Evolutionary conservation across 2,113 vertebrate genomes (phyloP).

Genomic region (Campylomormyrus tamandua): DNA sequence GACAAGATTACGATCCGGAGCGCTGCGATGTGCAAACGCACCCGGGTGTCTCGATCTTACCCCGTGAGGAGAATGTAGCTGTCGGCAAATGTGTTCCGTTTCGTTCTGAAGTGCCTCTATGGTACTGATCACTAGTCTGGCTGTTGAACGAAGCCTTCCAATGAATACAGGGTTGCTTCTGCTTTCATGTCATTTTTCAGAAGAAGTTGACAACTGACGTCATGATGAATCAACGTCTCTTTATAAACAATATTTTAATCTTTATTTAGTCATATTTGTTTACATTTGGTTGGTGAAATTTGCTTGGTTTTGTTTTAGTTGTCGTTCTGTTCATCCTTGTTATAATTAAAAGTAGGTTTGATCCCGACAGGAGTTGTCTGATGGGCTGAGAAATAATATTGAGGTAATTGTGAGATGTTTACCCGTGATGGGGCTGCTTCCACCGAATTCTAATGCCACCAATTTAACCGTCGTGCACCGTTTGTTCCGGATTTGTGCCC

Average conservation of each 20-base stretch:
- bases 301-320: background rate
- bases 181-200: background rate
- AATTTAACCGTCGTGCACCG: background rate
- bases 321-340: background rate
- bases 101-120: background rate
- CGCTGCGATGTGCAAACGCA: background rate
- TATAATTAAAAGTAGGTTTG: background rate
- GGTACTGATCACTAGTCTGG: background rate
- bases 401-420: background rate
- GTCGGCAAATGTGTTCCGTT: background rate
- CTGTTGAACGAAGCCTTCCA: background rate
- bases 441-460: background rate
- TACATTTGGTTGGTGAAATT: background rate
- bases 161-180: background rate
- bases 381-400: background rate
- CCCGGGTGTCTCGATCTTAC: background rate
- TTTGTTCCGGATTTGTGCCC: background rate
- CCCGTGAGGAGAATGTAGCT: background rate
- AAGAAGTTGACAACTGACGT: background rate
- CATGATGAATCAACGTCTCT: background rate
- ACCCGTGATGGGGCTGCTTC: background rate
- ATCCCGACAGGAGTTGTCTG: background rate
- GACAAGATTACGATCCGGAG: background rate
- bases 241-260: background rate
- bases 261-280: background rate